phyloP scores from a whole-genome alignment of 2,888 invertebrate species.

The Aspidapion aeneum region DNA sequence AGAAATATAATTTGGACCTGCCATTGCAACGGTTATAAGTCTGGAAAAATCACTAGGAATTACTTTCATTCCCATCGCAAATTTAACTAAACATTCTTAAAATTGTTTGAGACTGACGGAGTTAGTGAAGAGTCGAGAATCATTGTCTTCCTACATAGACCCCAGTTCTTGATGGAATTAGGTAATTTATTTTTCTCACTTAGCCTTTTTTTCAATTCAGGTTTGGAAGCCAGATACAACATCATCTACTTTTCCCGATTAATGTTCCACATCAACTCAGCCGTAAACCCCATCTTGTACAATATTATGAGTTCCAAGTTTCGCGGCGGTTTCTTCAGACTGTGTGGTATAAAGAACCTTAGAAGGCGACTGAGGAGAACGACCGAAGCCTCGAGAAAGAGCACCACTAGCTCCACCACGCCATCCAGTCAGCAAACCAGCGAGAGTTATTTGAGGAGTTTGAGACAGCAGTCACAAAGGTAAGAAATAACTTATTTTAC shows the following conservation, averaged over 20 bases:
- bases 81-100: too few relatives aligned
- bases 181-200: too few relatives aligned
- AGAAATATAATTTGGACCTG: neutral
- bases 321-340: conserved; percentile 71
- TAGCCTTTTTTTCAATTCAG: too few relatives aligned
- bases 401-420: conserved; percentile 56
- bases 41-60: neutral
- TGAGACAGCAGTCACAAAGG: conserved; percentile 44
- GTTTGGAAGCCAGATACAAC: conserved; percentile 78
- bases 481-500: neutral
- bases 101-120: too few relatives aligned
- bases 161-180: too few relatives aligned
- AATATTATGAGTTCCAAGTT: conserved; percentile 92
- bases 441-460: conserved; percentile 61
- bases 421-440: conserved; percentile 59
- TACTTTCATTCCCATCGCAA: neutral
- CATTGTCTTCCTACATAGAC: too few relatives aligned
- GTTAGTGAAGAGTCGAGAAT: too few relatives aligned
- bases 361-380: conserved; percentile 41
- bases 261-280: conserved; percentile 87
- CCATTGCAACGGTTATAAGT: neutral
- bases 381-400: conserved; percentile 58
- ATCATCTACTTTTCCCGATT: conserved; percentile 82
- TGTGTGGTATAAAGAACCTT: conserved; percentile 51
- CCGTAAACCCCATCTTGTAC: conserved; percentile 87